Evolutionary conservation across 2,797 vertebrate species (phyloP).

Genomic region (Rhadinocentrus ornatus): DNA sequence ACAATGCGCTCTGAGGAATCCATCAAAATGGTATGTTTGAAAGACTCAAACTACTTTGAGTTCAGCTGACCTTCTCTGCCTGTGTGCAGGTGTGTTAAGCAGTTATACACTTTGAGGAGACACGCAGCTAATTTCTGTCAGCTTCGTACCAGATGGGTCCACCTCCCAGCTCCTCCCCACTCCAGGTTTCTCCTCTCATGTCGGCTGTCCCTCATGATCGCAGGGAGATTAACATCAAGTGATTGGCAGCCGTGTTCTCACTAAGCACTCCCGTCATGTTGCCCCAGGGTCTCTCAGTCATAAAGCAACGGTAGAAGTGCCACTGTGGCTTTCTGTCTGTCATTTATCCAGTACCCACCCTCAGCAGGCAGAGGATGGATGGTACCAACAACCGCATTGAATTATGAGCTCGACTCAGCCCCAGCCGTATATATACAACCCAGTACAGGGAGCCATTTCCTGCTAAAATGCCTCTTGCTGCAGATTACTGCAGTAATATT

Average conservation of each 20-base stretch:
- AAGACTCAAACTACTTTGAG: constrained; percentile 19
- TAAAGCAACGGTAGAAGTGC: constrained; percentile 68
- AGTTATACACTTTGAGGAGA: constrained; percentile 6
- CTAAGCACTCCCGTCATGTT: constrained; percentile 60
- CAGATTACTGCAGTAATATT: constrained; percentile 75
- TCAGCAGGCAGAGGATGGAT: constrained; percentile 65
- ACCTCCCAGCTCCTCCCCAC: constrained; percentile 22
- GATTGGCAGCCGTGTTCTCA: constrained; percentile 71
- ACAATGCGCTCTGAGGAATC: constrained; percentile 10
- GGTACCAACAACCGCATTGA: constrained; percentile 63
- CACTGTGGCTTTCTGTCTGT: constrained; percentile 63
- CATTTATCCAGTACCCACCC: constrained; percentile 64
- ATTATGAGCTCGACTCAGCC: constrained; percentile 64
- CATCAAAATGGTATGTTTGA: constrained; percentile 2
- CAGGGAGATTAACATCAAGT: constrained; percentile 66
- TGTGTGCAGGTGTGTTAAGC: constrained; percentile 23
- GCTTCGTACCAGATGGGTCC: constrained; percentile 56
- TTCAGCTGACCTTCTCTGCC: constrained; percentile 42
- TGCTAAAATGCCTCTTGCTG: constrained; percentile 70
- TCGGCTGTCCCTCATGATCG: constrained; percentile 51
- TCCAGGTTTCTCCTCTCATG: constrained; percentile 21
- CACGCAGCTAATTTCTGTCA: constrained; percentile 45
- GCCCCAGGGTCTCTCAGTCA: constrained; percentile 62
- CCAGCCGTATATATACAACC: constrained; percentile 67
- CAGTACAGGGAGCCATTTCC: constrained; percentile 68